Evolutionary conservation across 2,113 vertebrate species (phyloP).

Genomic region (Fregetta grallaria): DNA sequence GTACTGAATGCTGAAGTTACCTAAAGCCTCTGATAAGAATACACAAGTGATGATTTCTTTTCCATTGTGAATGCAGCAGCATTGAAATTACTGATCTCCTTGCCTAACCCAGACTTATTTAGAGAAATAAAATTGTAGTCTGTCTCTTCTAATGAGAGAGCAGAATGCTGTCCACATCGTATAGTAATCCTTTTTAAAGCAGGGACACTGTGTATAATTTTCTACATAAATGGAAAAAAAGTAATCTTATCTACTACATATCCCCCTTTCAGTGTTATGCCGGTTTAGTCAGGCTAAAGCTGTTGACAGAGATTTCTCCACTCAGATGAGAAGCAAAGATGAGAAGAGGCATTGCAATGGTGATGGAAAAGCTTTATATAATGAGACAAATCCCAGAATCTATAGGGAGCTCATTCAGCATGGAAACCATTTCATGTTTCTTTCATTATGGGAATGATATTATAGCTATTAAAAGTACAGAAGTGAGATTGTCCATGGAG

Average conservation of each 20-base stretch:
- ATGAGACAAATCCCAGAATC: slow-evolving; percentile 74
- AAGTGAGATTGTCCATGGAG: slow-evolving; percentile 53
- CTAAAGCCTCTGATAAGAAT: slow-evolving; percentile 61
- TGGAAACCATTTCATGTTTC: slow-evolving; percentile 69
- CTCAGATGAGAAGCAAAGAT: slow-evolving; percentile 70
- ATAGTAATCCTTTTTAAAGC: slow-evolving; percentile 66
- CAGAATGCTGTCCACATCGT: slow-evolving; percentile 39
- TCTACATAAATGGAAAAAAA: slow-evolving; percentile 66
- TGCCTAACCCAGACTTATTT: slow-evolving; percentile 52
- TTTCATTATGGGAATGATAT: slow-evolving; percentile 70
- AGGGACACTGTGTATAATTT: slow-evolving; percentile 64
- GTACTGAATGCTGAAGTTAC: slow-evolving; percentile 32
- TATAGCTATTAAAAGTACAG: slow-evolving; percentile 63
- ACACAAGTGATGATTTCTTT: slow-evolving; percentile 57
- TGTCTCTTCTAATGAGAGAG: slow-evolving; percentile 66
- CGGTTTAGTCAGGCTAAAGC: slow-evolving; percentile 60
- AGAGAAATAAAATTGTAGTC: slow-evolving; percentile 67
- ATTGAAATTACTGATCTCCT: slow-evolving; percentile 62
- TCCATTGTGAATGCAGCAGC: slow-evolving; percentile 51
- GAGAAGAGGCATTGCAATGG: slow-evolving; percentile 57
- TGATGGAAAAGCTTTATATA: slow-evolving; percentile 72
- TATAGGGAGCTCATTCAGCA: slow-evolving; percentile 64
- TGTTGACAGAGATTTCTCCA: slow-evolving; percentile 71
- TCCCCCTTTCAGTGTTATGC: slow-evolving; percentile 32
- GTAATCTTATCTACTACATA: slow-evolving; percentile 67